Evolutionary conservation across 1,140 invertebrate genomes (phyloP).

Genomic region (Ctenoplectra terminalis): DNA sequence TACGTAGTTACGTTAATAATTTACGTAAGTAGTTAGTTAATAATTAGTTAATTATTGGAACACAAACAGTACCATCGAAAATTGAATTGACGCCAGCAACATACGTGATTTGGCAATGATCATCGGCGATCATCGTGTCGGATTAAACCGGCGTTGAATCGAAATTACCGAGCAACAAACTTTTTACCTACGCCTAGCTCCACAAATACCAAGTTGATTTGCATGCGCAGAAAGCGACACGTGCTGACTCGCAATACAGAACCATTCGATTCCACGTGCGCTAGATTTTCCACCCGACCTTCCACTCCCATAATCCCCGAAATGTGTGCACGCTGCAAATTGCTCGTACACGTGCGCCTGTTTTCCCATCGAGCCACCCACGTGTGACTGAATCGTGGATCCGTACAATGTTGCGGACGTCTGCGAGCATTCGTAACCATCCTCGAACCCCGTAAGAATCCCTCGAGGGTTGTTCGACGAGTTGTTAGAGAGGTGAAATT

Average conservation of each 20-base stretch:
- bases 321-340: constrained; percentile 8
- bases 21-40: no score
- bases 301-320: not conserved
- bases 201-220: no score
- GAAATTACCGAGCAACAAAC: not conserved
- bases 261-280: constrained; percentile 11
- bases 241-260: not conserved
- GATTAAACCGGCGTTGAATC: not conserved
- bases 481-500: not conserved
- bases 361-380: not conserved
- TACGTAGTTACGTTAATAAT: no score
- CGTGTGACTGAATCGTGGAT: not conserved
- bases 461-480: not conserved
- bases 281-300: not conserved
- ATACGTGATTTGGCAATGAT: not conserved
- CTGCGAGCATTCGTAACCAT: not conserved
- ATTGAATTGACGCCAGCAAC: not conserved
- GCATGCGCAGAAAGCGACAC: not conserved
- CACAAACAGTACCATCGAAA: not conserved
- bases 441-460: not conserved
- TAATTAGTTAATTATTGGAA: not conserved
- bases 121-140: not conserved
- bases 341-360: constrained; percentile 9
- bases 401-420: not conserved
- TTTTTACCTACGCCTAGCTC: not conserved